Evolutionary conservation across 2,113 vertebrate species (phyloP), one percentile per base, ranked within the genome.

Genomic region (Scomber colias): DNA sequence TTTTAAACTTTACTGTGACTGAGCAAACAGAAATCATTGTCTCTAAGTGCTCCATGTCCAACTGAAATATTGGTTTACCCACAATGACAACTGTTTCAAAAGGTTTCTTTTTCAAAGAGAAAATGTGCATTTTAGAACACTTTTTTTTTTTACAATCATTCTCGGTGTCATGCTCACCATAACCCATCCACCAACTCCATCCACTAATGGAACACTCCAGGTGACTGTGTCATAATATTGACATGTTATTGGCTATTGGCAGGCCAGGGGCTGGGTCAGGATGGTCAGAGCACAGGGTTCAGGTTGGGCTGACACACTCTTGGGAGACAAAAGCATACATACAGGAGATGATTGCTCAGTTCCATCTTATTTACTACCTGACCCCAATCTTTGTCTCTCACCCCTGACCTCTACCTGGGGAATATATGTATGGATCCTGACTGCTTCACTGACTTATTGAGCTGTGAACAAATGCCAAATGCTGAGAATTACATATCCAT

Each of bases 321-420:
- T 40, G 76, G 77, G 73, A 88, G 64, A 79, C 56, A 53, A 35
- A 54, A 17, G 81, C 62, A 66, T 21, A 75, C 69, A 80, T 12
- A n/a, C 45, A 71, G 46, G 44, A 85, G 84, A 90, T 81, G 68
- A 91, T 87, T 78, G 61, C 82, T 82, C 71, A 60, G 71, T 77
- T 90, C 60, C 60, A 86, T 79, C 87, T 93, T 90, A 87, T 91
- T 92, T 90, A 85, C 89, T 82, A 76, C 77, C 60, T 16, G n/a
- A 82, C 71, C 71, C 59, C 81, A 85, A 74, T 88, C 79, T 87
- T 75, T 82, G 70, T 60, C 51, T 50, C 16, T 84, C 62, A 90
- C 82, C 86, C 56, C 61, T 92, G 87, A 85, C 82, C 86, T 73
- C 76, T 71, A 71, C 64, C 74, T 73, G 45, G 49, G 64, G 71